These are phyloP conservation scores for Myrmecophaga tridactyla DNA, from an alignment of 2,113 vertebrate species.

Conservation along the genomic window DNA sequence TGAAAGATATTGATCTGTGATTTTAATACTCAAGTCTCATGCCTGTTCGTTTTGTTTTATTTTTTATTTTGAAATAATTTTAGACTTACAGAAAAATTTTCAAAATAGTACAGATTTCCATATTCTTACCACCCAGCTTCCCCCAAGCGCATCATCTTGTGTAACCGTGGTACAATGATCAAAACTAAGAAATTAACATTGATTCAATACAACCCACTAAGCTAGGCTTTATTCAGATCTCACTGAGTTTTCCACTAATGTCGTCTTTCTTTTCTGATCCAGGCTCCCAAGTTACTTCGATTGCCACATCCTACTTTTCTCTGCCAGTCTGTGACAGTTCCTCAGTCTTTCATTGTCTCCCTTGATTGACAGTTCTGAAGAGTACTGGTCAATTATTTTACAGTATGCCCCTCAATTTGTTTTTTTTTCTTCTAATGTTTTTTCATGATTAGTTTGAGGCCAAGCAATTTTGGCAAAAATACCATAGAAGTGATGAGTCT, in stretches of 20 bases:
- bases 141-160: not conserved
- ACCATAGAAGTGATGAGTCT: not conserved
- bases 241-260: not conserved
- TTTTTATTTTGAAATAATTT: conserved; percentile 29
- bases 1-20: not conserved
- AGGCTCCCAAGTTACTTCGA: not conserved
- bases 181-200: not conserved
- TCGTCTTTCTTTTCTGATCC: not conserved
- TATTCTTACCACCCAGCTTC: not conserved
- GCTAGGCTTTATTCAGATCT: not conserved
- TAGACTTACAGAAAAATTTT: not conserved
- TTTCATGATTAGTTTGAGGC: not conserved
- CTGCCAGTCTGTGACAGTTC: not conserved
- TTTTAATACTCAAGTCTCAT: not conserved
- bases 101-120: not conserved
- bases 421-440: not conserved
- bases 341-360: not conserved
- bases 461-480: not conserved
- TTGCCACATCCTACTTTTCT: not conserved
- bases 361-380: not conserved
- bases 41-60: not conserved
- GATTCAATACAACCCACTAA: not conserved
- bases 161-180: not conserved
- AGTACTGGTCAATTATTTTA: not conserved
- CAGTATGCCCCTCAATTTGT: not conserved